phyloP scores from a whole-genome alignment of 2,113 vertebrate genomes.

The Pandion haliaetus region DNA sequence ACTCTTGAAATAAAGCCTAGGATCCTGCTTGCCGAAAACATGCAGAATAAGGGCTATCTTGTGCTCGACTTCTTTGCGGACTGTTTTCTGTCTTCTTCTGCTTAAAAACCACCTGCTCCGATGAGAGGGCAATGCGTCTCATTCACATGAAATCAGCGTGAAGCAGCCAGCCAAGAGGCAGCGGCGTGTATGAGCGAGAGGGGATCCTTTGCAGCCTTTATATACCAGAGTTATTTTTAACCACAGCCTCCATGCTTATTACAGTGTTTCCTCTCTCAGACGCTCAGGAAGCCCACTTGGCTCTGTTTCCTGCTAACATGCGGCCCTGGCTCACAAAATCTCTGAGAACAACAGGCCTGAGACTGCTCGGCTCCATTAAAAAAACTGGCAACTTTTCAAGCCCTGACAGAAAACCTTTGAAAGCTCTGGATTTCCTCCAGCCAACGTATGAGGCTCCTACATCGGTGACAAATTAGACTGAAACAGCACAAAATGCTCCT shows the following conservation, averaged over 20 bases:
- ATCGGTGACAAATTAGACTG: conserved; percentile 49
- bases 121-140: background rate
- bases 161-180: conserved; percentile 56
- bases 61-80: fast-evolving
- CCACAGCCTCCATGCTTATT: conserved; percentile 88
- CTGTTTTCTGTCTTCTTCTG: background rate
- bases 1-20: fast-evolving
- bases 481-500: conserved; percentile 21
- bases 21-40: background rate
- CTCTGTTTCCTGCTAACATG: conserved; percentile 88
- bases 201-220: conserved; percentile 83
- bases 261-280: conserved; percentile 86
- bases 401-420: conserved; percentile 73
- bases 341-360: conserved; percentile 89
- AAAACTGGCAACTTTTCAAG: conserved; percentile 75
- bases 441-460: conserved; percentile 73
- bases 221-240: conserved; percentile 98
- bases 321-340: conserved; percentile 82
- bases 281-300: conserved; percentile 92
- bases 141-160: background rate
- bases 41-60: background rate
- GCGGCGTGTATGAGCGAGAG: conserved; percentile 72
- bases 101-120: conserved; percentile 57
- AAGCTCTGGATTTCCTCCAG: conserved; percentile 72
- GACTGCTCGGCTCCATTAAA: conserved; percentile 68